Evolutionary conservation across 2,113 vertebrate genomes (phyloP), one percentile per base, ranked within the genome.

Genomic region (Alligator mississippiensis): DNA sequence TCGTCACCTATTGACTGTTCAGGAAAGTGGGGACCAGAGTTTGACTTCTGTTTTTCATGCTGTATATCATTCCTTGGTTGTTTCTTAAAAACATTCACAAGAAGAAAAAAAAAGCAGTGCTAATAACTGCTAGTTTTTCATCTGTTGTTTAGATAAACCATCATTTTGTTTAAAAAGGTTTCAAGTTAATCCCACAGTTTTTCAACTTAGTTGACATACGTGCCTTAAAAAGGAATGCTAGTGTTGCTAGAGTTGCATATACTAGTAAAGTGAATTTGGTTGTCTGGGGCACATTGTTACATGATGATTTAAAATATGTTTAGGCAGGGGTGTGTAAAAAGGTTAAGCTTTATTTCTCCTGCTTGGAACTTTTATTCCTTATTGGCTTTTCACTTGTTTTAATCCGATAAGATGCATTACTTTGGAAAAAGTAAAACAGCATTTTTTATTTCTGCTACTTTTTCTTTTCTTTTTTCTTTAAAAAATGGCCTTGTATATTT

Each of bases 141-240:
- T 89, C 97, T 97, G 97, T 98, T 98, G 97, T 97, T 85, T 97
- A 97, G 97, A 88, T 95, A 98, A 97, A 97, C 94, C 98, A 97
- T 98, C 97, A 94, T 97, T 98, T 97, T 97, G 98, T 98, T 97
- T 93, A 94, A 96, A 95, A 91, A 93, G 92, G 89, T 95, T 98
- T 98, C 89, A 94, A 96, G 96, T 97, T 97, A 94, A 96, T 97
- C 97, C 96, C 94, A 97, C 96, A 91, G 68, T 92, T 98, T 96
- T 97, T 98, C 96, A 97, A 97, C 96, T 98, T 98, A 98, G 98
- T 98, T 98, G 97, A 98, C 96, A 96, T 97, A 98, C 97, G 99
- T 99, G 99, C 99, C 99, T 99, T 99, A 99, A 98, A 98, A 98
- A 98, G 97, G 97, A 98, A 97, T 98, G 98, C 98, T 98, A 98